Base-by-base conservation (phyloP, 2,888 invertebrate species). In the Incurvaria masculella region DNA sequence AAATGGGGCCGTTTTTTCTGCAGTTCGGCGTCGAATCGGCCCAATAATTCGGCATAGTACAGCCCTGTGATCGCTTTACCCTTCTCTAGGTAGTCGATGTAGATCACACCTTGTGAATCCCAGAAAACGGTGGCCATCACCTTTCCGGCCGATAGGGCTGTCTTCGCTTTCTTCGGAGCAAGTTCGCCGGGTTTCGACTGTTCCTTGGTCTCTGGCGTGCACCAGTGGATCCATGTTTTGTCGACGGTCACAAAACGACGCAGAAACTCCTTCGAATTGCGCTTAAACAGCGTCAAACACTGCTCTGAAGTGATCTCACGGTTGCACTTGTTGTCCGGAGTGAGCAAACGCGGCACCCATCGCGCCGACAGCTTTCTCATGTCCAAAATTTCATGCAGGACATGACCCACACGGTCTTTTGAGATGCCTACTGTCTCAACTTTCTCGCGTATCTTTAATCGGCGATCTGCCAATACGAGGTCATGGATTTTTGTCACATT, bases 221-320 rank as follows among this genome's bases (percentile, higher is more conserved):
- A 23, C 23, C 23, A 23, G 5, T 23, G 10, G 23, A 23, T 23
- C 23, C 23, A 23, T 23, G 23, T 61, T 57, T 65, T 57, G 58
- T 63, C 58, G 17, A 56, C 54, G 51, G 56, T 60, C 42, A 61
- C 47, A 42, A 58, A 54, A 55, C 57, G 54, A 51, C 52, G 54
- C 52, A 56, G 52, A 57, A 59, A 58, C 46, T 62, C 51, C 21
- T 51, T 42, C 52, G 41, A 45, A 51, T 53, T 56, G 46, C 52
- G 52, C 17, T 48, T 23, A 23, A 5, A 23, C 23, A 23, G 23
- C 10, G 23, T 23, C 23, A 23, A 23, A 23, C 23, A 23, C 23
- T 23, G 23, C 23, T 23, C 5, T 23, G 23, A 23, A 23, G 23
- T 23, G 23, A 10, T 23, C 23, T 23, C 23, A 23, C 10, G 23